Evolutionary conservation across 2,888 invertebrate species (phyloP), one percentile per base, ranked within the genome.

Genomic region (Microctonus hyperodae): DNA sequence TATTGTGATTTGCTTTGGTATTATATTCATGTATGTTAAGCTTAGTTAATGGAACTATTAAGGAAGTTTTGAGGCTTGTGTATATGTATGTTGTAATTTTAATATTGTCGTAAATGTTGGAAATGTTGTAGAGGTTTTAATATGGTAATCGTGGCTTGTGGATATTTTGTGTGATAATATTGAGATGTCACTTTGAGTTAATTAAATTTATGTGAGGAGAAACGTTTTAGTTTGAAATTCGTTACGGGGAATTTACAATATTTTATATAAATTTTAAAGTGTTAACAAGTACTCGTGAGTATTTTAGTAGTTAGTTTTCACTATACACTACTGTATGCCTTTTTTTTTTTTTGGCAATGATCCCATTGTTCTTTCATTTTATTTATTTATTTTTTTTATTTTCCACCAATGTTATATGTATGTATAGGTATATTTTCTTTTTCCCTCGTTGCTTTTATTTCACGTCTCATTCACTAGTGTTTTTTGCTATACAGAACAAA

Each of bases 271-370:
- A 50, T 20, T 5, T 50, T 16, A 10, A 50, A 22, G 23, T 20
- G 10, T 50, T 22, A 50, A 50, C 20, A 7, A 22, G 48, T 20
- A 10, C 22, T 9, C 20, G 11, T 5, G 25, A 51, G 51, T 25
- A 25, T 51, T 25, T 22, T 9, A 50, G 48, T 50, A 22, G 37
- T 37, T 23, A 5, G 48, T 20, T 50, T 50, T 50, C 16, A 11
- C 23, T 50, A 16, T 37, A n/a, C n/a, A 37, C 48, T 20, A 22
- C 10, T 16, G n/a, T n/a, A n/a, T n/a, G n/a, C 25, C 23, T 51
- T 51, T n/a, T n/a, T n/a, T n/a, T n/a, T 9, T 23, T 51, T 44
- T 51, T 51, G 51, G 51, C 51, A 51, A 10, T n/a, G 11, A 51
- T 51, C 25, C 51, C 25, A 51, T 13, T 50, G 48, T 50, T 50